These are phyloP conservation scores for Dastarcus helophoroides DNA, from an alignment of 2,888 invertebrate genomes.

Conservation along the genomic window DNA sequence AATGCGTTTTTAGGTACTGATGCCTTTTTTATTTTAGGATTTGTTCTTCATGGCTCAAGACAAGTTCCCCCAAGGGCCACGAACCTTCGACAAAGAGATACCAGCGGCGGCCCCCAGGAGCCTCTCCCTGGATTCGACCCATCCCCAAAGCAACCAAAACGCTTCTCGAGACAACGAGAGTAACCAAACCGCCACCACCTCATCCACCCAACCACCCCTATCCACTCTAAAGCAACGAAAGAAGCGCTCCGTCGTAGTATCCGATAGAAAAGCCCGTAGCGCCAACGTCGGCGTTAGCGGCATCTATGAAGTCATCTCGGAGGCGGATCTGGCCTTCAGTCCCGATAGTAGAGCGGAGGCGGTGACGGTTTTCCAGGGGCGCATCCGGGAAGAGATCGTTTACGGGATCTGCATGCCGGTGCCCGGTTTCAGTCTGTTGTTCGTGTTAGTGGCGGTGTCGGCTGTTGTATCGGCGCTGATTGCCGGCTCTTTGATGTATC, in stretches of 20 bases:
- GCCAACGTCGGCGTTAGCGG: constrained; percentile 85
- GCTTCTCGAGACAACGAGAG: constrained; percentile 6
- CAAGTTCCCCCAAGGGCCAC: constrained; percentile 68
- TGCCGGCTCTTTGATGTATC: constrained; percentile 69
- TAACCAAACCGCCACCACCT: not conserved
- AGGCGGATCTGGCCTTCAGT: constrained; percentile 82
- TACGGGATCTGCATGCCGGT: constrained; percentile 88
- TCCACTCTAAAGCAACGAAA: constrained; percentile 39
- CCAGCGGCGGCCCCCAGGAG: constrained; percentile 44
- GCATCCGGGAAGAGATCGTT: constrained; percentile 79
- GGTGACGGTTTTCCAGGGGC: constrained; percentile 78
- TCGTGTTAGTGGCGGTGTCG: constrained; percentile 76
- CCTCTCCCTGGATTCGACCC: constrained; percentile 28
- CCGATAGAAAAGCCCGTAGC: constrained; percentile 64
- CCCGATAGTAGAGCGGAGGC: constrained; percentile 70
- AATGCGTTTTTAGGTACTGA: not conserved
- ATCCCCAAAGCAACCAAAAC: not conserved
- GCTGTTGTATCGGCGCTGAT: constrained; percentile 80
- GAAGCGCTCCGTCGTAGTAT: constrained; percentile 51
- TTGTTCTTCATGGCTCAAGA: constrained; percentile 37
- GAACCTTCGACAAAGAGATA: constrained; percentile 49
- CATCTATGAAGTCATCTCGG: constrained; percentile 79
- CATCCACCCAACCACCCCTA: not conserved
- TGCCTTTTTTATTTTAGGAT: constrained; percentile 26
- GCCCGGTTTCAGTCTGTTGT: constrained; percentile 77